Conservation (phyloP, 2,113 vertebrate genomes). For the Nanorana parkeri region DNA sequence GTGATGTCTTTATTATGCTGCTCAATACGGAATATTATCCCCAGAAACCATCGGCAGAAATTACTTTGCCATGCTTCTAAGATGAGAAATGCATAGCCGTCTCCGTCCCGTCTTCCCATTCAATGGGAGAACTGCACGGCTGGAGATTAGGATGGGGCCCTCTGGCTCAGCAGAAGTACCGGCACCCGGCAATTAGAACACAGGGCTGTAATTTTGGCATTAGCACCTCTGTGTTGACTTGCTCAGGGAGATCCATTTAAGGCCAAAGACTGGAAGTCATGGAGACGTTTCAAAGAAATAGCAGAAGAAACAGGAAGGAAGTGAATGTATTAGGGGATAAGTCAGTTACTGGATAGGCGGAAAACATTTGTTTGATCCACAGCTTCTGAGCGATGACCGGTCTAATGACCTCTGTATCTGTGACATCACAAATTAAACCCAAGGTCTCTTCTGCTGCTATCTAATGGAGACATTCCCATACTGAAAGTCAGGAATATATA, state of each 20-base stretch:
- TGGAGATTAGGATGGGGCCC: constrained; percentile 59
- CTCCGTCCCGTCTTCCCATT: constrained; percentile 55
- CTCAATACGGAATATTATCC: constrained; percentile 61
- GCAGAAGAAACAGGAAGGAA: not conserved
- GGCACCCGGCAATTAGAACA: constrained; percentile 58
- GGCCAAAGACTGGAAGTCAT: not conserved
- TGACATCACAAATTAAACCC: too few species aligned
- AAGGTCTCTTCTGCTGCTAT: too few species aligned
- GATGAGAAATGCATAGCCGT: constrained; percentile 59
- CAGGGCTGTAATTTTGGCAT: constrained; percentile 61
- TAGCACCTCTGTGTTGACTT: constrained; percentile 14
- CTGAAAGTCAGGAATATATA: too few species aligned
- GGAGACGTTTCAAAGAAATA: not conserved
- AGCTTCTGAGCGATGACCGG: too few species aligned
- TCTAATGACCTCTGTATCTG: too few species aligned
- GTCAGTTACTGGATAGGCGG: too few species aligned
- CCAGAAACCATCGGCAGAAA: constrained; percentile 55
- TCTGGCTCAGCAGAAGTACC: constrained; percentile 32
- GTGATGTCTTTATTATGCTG: constrained; percentile 74
- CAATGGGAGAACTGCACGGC: constrained; percentile 54
- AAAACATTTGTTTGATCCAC: too few species aligned
- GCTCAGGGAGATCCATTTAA: not conserved
- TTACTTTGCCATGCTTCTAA: constrained; percentile 65
- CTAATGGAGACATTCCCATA: too few species aligned
- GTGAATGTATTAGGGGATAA: not conserved